These are phyloP conservation scores for Agrochola lychnidis DNA, from an alignment of 2,888 invertebrate species.

Conservation along the genomic window DNA sequence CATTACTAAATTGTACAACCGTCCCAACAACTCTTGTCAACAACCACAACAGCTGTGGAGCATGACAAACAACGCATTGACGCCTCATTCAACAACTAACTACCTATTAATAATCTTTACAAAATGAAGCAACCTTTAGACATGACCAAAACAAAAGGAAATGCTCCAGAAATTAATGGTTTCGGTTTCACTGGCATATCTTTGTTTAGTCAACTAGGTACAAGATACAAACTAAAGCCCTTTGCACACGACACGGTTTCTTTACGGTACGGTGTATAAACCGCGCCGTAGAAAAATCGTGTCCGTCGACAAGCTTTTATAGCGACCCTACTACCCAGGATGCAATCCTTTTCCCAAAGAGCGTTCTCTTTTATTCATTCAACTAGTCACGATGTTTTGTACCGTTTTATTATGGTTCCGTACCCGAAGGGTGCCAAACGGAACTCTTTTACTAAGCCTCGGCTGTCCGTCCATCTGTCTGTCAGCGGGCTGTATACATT, in stretches of 20 bases:
- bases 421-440: too few species aligned
- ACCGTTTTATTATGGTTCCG: background rate
- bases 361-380: background rate
- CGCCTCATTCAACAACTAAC: background rate
- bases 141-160: background rate
- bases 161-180: slow-evolving; percentile 16
- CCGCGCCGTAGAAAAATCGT: too few species aligned
- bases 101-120: background rate
- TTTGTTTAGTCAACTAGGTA: background rate
- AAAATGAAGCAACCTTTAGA: background rate
- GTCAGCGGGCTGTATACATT: too few species aligned
- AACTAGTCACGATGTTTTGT: background rate
- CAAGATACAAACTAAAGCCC: too few species aligned
- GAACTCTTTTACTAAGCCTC: too few species aligned
- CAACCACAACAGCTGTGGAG: background rate
- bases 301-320: too few species aligned
- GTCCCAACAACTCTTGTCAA: background rate
- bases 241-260: too few species aligned
- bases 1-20: slow-evolving; percentile 5
- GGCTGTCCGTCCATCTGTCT: too few species aligned
- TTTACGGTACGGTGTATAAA: too few species aligned
- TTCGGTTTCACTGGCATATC: background rate
- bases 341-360: background rate
- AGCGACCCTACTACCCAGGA: background rate
- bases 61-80: background rate